phyloP scores from a whole-genome alignment of 2,113 vertebrate species.

The Bucco capensis region DNA sequence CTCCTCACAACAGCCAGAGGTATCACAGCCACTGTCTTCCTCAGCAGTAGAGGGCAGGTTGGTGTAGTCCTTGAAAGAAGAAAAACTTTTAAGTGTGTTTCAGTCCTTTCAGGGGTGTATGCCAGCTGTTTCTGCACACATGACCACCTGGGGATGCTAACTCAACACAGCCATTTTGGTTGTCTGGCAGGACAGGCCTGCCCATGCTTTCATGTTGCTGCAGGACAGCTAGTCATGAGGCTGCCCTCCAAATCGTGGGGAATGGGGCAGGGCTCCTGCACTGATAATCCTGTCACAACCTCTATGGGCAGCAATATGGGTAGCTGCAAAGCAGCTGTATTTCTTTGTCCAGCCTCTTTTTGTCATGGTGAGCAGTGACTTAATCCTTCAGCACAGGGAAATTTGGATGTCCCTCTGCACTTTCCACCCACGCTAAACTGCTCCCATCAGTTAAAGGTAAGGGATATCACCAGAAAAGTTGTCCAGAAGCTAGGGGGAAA shows the following conservation, averaged over 20 bases:
- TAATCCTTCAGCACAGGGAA: background rate
- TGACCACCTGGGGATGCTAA: background rate
- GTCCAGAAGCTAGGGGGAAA: background rate
- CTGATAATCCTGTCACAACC: fast-evolving
- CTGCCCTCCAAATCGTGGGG: background rate
- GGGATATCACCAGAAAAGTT: background rate
- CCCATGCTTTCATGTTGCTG: background rate
- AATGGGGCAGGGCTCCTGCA: background rate
- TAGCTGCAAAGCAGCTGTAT: background rate
- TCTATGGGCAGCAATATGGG: background rate
- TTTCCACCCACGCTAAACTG: background rate
- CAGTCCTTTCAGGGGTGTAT: background rate
- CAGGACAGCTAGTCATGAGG: background rate
- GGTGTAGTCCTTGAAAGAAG: constrained; percentile 65
- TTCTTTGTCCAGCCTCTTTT: background rate
- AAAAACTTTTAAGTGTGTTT: background rate
- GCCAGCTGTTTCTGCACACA: fast-evolving
- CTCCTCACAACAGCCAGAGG: constrained; percentile 73
- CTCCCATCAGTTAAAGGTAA: background rate
- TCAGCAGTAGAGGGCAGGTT: constrained; percentile 63
- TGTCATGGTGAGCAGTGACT: background rate
- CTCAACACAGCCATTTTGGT: fast-evolving
- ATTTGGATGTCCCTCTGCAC: background rate
- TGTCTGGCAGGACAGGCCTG: background rate
- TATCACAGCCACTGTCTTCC: constrained; percentile 74